Evolutionary conservation across 2,797 vertebrate genomes (phyloP).

Genomic region (Anguilla anguilla): DNA sequence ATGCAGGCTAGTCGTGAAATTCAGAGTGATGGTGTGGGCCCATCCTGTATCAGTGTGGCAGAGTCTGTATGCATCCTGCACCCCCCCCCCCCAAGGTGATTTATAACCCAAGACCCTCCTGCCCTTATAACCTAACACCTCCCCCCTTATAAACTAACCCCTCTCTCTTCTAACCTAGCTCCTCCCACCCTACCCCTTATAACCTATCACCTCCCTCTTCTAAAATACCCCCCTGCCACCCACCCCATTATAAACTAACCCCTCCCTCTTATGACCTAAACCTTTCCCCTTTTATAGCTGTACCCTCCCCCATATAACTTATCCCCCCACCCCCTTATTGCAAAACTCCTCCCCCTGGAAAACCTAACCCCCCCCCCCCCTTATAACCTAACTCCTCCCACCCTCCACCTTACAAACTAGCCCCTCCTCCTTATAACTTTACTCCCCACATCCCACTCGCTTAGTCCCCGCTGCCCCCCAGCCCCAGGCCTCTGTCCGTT

Average conservation of each 20-base stretch:
- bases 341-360: not conserved
- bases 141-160: too few relatives aligned
- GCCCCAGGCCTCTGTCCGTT: slow-evolving; percentile 31
- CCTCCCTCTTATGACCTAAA: not conserved
- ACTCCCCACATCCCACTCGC: too few relatives aligned
- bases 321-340: too few relatives aligned
- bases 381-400: slow-evolving; percentile 2
- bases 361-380: too few relatives aligned
- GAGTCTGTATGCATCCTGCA: not conserved
- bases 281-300: too few relatives aligned
- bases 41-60: not conserved
- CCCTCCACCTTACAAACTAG: slow-evolving; percentile 1
- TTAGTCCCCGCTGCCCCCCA: not conserved
- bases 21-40: not conserved
- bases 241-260: slow-evolving; percentile 17
- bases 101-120: not conserved
- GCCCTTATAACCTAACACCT: too few relatives aligned
- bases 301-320: too few relatives aligned
- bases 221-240: not conserved
- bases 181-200: too few relatives aligned
- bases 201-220: not conserved
- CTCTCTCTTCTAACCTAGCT: too few relatives aligned
- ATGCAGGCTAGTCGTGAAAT: not conserved
- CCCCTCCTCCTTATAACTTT: too few relatives aligned
- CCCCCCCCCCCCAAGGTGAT: not conserved